Evolutionary conservation across 2,888 invertebrate genomes (phyloP).

Genomic region (Sialis lutaria): DNA sequence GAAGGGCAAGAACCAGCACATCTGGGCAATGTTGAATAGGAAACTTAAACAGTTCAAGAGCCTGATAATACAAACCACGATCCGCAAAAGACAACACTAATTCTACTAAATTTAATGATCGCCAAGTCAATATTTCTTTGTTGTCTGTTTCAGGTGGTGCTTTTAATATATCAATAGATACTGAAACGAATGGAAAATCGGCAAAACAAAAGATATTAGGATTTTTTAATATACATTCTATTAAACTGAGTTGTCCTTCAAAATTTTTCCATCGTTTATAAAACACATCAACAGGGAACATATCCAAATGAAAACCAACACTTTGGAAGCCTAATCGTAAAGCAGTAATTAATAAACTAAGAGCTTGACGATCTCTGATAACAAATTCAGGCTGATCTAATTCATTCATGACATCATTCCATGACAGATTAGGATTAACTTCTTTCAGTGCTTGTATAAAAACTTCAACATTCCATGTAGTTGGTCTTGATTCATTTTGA

Average conservation of each 20-base stretch:
- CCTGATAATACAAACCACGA: slow-evolving; percentile 63
- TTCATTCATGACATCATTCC: slow-evolving; percentile 85
- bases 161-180: slow-evolving; percentile 78
- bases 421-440: slow-evolving; percentile 66
- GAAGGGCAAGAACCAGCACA: slow-evolving; percentile 69
- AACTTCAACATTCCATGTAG: slow-evolving; percentile 82
- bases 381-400: slow-evolving; percentile 83
- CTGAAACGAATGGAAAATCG: slow-evolving; percentile 76
- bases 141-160: slow-evolving; percentile 89
- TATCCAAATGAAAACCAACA: slow-evolving; percentile 47
- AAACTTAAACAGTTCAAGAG: slow-evolving; percentile 79
- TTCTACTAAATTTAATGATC: slow-evolving; percentile 82
- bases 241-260: slow-evolving; percentile 81
- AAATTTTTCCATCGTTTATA: slow-evolving; percentile 87
- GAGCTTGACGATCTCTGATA: slow-evolving; percentile 70
- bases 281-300: slow-evolving; percentile 76
- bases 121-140: slow-evolving; percentile 86
- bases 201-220: slow-evolving; percentile 90
- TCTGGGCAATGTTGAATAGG: slow-evolving; percentile 91
- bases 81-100: slow-evolving; percentile 74
- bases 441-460: slow-evolving; percentile 88
- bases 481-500: slow-evolving; percentile 24
- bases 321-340: slow-evolving; percentile 65
- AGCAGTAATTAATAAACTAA: slow-evolving; percentile 68
- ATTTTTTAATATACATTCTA: slow-evolving; percentile 73